Conservation (phyloP, 2,888 invertebrate genomes). For the Cryptocephalus moraei region DNA sequence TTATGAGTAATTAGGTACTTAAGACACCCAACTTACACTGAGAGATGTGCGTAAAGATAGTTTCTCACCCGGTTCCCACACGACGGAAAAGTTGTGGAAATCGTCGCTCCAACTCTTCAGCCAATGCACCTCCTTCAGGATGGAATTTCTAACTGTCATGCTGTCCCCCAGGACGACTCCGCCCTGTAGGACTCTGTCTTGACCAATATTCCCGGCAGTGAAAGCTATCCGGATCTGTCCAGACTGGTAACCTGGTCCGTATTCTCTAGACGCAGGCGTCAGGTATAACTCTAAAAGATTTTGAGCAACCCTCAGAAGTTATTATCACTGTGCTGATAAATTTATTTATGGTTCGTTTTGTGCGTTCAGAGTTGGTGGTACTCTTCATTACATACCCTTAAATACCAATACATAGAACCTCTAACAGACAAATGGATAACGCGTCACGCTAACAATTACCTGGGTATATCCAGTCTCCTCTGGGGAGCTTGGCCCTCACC, state of each 20-base stretch:
- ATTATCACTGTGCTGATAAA: too few relatives aligned
- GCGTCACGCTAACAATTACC: conserved; percentile 25
- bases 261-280: conserved; percentile 52
- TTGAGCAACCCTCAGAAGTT: too few relatives aligned
- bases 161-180: conserved; percentile 30
- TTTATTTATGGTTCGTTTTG: too few relatives aligned
- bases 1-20: not conserved
- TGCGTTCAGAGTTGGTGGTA: too few relatives aligned
- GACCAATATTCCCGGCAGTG: conserved; percentile 50
- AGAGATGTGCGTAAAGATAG: not conserved
- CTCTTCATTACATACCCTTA: too few relatives aligned
- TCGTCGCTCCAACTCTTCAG: conserved; percentile 36
- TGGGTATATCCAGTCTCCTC: conserved; percentile 48
- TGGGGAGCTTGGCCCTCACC: conserved; percentile 43
- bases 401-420: too few relatives aligned
- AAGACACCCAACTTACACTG: too few relatives aligned
- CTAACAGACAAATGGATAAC: too few relatives aligned
- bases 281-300: conserved; percentile 47
- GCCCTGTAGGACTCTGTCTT: conserved; percentile 24
- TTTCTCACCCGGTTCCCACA: conserved; percentile 44
- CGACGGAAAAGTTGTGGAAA: conserved; percentile 46
- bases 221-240: conserved; percentile 65
- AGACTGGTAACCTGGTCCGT: conserved; percentile 51
- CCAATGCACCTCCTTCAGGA: conserved; percentile 19
- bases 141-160: conserved; percentile 24